Evolutionary conservation across 1,140 invertebrate genomes (phyloP), one percentile per base, ranked within the genome.

Genomic region (Ips typographus): DNA sequence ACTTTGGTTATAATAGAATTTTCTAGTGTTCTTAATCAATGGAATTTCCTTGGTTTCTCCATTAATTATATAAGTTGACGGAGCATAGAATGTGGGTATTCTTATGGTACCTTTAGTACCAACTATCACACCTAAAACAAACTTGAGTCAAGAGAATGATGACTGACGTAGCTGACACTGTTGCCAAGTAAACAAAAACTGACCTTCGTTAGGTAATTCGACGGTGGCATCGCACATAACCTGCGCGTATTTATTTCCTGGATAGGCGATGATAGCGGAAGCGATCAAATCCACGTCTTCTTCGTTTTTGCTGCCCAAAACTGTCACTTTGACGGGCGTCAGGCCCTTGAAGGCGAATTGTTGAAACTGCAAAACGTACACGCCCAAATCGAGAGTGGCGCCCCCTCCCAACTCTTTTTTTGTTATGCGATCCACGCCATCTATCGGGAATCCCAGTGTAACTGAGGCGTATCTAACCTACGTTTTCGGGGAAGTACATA

Each of bases 321-420:
- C 84, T 67, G 83, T 85, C 44, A 91, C 81, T 22, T 79, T 83
- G 39, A 85, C 82, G 5, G 90, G 89, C 68, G 85, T 83, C 69
- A 86, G 83, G 7, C 88, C 85, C 67, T 86, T 82, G 76, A 89
- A 94, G 8, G 91, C 83, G 71, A 88, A 86, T 70, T 86, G 86
- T 1, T 87, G 86, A 38, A 91, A 87, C 76, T 96, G 93, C 22
- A 95, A 78, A 4, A 83, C 78, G 77, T 98, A 98, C 22, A 95
- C 83, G 0, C 94, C 95, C 49, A 96, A 81, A 78, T 96, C 93
- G 37, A 96, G 80, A 39, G 93, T 80, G 0, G 89, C 88, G 3
- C 94, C 92, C 5, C 94, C 94, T 2, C 93, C 94, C 1, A 93
- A 71, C 40, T 77, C 65, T 62, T 77, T 75, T 1, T 71, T n/a